Conservation (phyloP, 2,888 invertebrate species). For the Polydrusus pterygomalis region DNA sequence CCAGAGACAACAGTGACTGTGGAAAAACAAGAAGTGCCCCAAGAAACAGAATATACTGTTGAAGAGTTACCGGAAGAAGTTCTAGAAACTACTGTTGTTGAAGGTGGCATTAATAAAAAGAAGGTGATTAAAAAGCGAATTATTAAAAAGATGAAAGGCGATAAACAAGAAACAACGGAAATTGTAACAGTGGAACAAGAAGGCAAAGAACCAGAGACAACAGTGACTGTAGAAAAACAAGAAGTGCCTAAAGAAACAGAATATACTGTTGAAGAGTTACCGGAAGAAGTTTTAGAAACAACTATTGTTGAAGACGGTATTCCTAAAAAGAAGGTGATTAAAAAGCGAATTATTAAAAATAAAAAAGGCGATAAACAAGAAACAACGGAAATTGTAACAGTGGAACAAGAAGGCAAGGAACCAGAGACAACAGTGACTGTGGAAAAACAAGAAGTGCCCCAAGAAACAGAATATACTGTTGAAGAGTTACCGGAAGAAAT, state of each 20-base stretch:
- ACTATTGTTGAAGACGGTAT: conserved; percentile 69
- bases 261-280: conserved; percentile 66
- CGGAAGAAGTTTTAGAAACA: conserved; percentile 66
- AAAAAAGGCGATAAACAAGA: conserved; percentile 66
- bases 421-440: conserved; percentile 70
- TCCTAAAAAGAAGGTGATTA: conserved; percentile 58
- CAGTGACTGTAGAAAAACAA: conserved; percentile 44
- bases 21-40: conserved; percentile 63
- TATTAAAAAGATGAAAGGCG: conserved; percentile 71
- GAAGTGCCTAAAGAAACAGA: conserved; percentile 62
- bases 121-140: conserved; percentile 66
- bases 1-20: conserved; percentile 69
- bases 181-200: conserved; percentile 62
- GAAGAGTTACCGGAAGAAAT: conserved; percentile 70
- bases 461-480: conserved; percentile 64
- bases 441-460: conserved; percentile 67
- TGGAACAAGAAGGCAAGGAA: conserved; percentile 72
- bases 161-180: conserved; percentile 67
- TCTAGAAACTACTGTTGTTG: conserved; percentile 60
- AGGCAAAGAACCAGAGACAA: conserved; percentile 60
- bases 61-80: conserved; percentile 64
- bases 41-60: conserved; percentile 66
- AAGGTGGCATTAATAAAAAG: conserved; percentile 61
- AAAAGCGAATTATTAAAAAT: conserved; percentile 72
- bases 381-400: conserved; percentile 71